Evolutionary conservation across 2,888 invertebrate species (phyloP).

Genomic region (Luffia ferchaultella): DNA sequence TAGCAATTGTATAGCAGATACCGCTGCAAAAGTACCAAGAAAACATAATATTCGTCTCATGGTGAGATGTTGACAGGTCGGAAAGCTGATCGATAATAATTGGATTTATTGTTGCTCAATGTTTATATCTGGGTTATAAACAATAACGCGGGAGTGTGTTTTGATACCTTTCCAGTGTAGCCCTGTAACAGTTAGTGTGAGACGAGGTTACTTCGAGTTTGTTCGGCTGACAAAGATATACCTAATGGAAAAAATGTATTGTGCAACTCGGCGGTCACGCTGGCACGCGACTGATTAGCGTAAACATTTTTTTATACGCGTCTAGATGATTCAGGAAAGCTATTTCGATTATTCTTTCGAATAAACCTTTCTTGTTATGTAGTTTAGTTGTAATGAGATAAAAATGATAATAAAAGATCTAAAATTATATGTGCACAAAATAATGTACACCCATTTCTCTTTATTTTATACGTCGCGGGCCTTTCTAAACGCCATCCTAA

Average conservation of each 20-base stretch:
- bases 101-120: slow-evolving; percentile 42
- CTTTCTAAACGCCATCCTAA: too few relatives aligned
- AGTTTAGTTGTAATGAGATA: too few relatives aligned
- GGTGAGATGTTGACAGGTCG: slow-evolving; percentile 27
- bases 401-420: too few relatives aligned
- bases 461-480: too few relatives aligned
- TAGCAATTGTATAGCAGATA: slow-evolving; percentile 7
- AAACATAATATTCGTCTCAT: slow-evolving; percentile 37
- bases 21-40: slow-evolving; percentile 24
- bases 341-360: neutral
- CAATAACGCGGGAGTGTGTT: slow-evolving; percentile 46
- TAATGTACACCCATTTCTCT: too few relatives aligned
- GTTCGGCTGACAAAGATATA: slow-evolving; percentile 53
- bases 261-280: slow-evolving; percentile 30
- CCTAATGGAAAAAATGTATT: slow-evolving; percentile 43
- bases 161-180: slow-evolving; percentile 41
- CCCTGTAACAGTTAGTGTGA: slow-evolving; percentile 58
- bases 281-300: slow-evolving; percentile 34
- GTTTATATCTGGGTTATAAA: slow-evolving; percentile 53
- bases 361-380: too few relatives aligned
- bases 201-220: slow-evolving; percentile 45
- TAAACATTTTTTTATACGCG: slow-evolving; percentile 33
- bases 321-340: slow-evolving; percentile 5
- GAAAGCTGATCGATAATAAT: slow-evolving; percentile 7
- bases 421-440: too few relatives aligned